Evolutionary conservation across 2,113 vertebrate species (phyloP).

Genomic region (Sebastes schlegelii): DNA sequence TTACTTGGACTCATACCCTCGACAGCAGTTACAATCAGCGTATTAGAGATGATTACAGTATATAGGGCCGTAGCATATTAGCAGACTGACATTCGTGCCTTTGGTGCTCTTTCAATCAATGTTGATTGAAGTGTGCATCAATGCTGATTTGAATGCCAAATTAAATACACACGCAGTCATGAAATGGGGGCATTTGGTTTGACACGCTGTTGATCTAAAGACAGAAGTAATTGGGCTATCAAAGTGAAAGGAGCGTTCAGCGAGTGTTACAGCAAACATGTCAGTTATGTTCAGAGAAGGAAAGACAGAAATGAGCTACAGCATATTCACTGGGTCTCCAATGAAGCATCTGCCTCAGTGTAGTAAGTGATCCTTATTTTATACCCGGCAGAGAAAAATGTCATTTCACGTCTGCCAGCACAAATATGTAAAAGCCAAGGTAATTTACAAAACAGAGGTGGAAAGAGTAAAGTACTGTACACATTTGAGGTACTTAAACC

Average conservation of each 20-base stretch:
- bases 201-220: constrained; percentile 44
- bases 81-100: background rate
- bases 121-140: constrained; percentile 37
- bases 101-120: background rate
- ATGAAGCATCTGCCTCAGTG: constrained; percentile 7
- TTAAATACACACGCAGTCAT: constrained; percentile 42
- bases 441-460: constrained; percentile 3
- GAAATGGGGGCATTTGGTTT: constrained; percentile 26
- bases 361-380: constrained; percentile 14
- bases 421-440: background rate
- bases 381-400: background rate
- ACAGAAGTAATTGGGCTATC: constrained; percentile 40
- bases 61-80: constrained; percentile 9
- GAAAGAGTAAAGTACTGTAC: background rate
- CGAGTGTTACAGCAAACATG: constrained; percentile 31
- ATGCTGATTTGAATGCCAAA: constrained; percentile 44
- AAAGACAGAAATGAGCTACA: constrained; percentile 27
- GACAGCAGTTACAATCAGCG: background rate
- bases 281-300: constrained; percentile 24
- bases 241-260: constrained; percentile 19
- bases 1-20: background rate
- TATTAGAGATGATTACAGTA: constrained; percentile 16
- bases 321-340: constrained; percentile 21
- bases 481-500: background rate
- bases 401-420: background rate